A percentile compares a stretch with the other conserved stretches of the same genome.
phyloP scores from a whole-genome alignment of 2,113 vertebrate genomes.

The Odontophorus gujanensis region DNA sequence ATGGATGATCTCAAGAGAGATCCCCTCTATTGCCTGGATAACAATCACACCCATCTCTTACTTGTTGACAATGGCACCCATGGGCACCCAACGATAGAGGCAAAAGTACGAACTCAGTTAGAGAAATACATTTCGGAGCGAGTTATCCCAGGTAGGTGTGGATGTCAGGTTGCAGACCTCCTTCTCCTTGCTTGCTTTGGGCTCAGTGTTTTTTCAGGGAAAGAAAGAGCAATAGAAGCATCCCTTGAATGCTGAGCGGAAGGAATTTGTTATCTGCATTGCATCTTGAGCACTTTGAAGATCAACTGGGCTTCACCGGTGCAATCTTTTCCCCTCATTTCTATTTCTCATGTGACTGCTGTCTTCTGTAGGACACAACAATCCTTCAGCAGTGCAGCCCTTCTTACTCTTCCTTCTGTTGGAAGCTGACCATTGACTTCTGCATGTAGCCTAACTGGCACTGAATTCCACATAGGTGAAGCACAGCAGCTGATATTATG shows the following conservation, averaged over 20 bases:
- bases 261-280: neutral
- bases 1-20: slow-evolving; percentile 84
- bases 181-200: neutral
- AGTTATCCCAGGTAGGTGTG: slow-evolving; percentile 76
- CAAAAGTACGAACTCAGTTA: slow-evolving; percentile 79
- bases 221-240: neutral
- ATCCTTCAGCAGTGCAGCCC: neutral
- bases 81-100: slow-evolving; percentile 70
- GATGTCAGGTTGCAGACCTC: accelerated
- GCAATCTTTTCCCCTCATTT: accelerated
- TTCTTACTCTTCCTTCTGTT: neutral
- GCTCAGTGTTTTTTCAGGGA: neutral
- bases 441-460: accelerated
- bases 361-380: neutral
- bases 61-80: slow-evolving; percentile 83
- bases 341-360: neutral
- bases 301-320: neutral
- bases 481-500: neutral
- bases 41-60: slow-evolving; percentile 82
- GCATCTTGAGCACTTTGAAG: neutral
- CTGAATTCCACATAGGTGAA: neutral
- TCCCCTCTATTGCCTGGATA: slow-evolving; percentile 81
- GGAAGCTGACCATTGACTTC: neutral
- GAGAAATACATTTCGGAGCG: slow-evolving; percentile 83
- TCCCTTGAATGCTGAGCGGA: neutral